These are phyloP conservation scores for Agrotis clavis DNA, from an alignment of 2,888 invertebrate genomes.

Conservation along the genomic window DNA sequence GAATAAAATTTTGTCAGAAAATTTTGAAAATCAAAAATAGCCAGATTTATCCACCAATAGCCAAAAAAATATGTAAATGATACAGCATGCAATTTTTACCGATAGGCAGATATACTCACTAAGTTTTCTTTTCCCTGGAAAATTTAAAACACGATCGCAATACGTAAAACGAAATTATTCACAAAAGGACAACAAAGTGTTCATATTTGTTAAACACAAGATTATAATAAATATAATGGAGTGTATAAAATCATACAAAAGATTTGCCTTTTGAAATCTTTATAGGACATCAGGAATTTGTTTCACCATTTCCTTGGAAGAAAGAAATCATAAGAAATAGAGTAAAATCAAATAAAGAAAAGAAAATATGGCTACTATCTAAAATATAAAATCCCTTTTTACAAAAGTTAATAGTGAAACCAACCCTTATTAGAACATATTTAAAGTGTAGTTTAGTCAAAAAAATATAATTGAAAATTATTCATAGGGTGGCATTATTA, in stretches of 20 bases:
- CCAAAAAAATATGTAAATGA: slow-evolving; percentile 61
- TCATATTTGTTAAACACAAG: slow-evolving; percentile 65
- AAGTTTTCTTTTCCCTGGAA: slow-evolving; percentile 91
- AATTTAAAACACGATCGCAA: slow-evolving; percentile 84
- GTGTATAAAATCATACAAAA: slow-evolving; percentile 67
- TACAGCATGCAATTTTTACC: slow-evolving; percentile 82
- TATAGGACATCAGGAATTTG: slow-evolving; percentile 59
- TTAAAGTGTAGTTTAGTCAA: slow-evolving; percentile 74
- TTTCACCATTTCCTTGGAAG: slow-evolving; percentile 61
- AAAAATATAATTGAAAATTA: slow-evolving; percentile 74
- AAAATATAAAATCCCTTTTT: background rate
- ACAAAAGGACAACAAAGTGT: slow-evolving; percentile 72
- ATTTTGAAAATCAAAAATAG: slow-evolving; percentile 50
- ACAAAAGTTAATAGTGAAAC: slow-evolving; percentile 64
- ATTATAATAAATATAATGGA: slow-evolving; percentile 64
- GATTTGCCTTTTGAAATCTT: slow-evolving; percentile 84
- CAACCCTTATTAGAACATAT: slow-evolving; percentile 67
- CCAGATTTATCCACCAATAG: slow-evolving; percentile 51
- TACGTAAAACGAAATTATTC: slow-evolving; percentile 86
- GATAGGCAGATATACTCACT: slow-evolving; percentile 85
- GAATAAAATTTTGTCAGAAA: slow-evolving; percentile 49
- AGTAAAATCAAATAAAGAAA: background rate
- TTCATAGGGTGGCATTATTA: slow-evolving; percentile 74
- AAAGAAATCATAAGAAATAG: slow-evolving; percentile 2
- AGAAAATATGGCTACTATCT: background rate